These are phyloP conservation scores for Luehdorfia chinensis DNA, from an alignment of 1,140 invertebrate genomes.

Conservation along the genomic window DNA sequence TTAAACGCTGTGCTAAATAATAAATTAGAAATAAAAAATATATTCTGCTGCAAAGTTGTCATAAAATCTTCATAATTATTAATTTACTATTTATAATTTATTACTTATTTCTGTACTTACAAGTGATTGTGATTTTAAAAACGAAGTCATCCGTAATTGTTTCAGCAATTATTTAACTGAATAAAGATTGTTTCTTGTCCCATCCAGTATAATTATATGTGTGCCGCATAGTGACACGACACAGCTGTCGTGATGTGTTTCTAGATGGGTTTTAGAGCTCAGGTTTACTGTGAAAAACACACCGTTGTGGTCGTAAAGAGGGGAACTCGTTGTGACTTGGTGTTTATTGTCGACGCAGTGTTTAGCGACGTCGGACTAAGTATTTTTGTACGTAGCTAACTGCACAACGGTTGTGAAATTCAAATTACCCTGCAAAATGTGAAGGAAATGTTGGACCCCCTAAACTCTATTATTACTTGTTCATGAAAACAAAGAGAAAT, in stretches of 20 bases:
- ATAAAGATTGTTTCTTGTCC: background rate
- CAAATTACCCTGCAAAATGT: constrained; percentile 6
- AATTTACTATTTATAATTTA: too few species aligned
- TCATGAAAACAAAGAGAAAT: background rate
- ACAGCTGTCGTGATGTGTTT: constrained; percentile 36
- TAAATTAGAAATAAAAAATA: too few species aligned
- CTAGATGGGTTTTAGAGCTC: constrained; percentile 23
- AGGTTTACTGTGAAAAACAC: constrained; percentile 25
- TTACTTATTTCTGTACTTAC: too few species aligned
- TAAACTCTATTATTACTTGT: background rate
- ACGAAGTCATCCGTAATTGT: too few species aligned
- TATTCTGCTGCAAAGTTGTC: too few species aligned
- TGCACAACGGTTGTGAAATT: constrained; percentile 17
- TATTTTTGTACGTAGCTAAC: constrained; percentile 26
- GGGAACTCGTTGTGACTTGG: constrained; percentile 6
- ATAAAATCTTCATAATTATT: too few species aligned
- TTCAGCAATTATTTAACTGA: too few species aligned
- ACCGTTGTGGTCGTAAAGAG: constrained; percentile 22
- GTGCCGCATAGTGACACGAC: constrained; percentile 26
- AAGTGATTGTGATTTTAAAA: too few species aligned
- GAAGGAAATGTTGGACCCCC: background rate
- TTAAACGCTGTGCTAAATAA: too few species aligned
- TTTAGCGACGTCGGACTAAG: constrained; percentile 22
- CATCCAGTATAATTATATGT: constrained; percentile 20
- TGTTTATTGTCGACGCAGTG: constrained; percentile 17